Evolutionary conservation across 2,888 invertebrate genomes (phyloP).

Genomic region (Theretra japonica): DNA sequence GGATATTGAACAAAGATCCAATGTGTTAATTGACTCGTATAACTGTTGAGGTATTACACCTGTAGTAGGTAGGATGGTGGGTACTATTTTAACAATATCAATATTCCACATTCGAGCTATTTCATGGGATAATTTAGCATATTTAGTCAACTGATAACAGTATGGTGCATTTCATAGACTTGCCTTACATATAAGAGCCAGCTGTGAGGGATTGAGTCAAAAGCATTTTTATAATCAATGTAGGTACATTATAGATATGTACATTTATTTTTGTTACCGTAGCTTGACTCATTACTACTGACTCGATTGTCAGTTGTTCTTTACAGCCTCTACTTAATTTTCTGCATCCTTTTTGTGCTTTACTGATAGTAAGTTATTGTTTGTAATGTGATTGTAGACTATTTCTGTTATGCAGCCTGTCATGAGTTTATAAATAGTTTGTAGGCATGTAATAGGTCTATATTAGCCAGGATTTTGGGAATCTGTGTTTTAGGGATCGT

Average conservation of each 20-base stretch:
- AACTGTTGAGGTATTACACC: no score
- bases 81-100: no score
- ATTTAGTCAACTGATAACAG: not conserved
- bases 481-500: conserved; percentile 41
- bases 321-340: conserved; percentile 39
- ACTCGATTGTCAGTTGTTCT: conserved; percentile 40
- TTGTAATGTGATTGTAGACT: conserved; percentile 36
- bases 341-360: conserved; percentile 42
- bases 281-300: not conserved
- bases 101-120: no score
- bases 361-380: conserved; percentile 39
- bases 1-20: no score
- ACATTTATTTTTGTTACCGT: no score
- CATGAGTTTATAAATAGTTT: conserved; percentile 44
- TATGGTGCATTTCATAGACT: no score
- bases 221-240: not conserved
- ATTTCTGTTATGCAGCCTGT: conserved; percentile 39
- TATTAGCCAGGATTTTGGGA: conserved; percentile 42
- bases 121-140: no score
- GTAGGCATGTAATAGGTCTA: conserved; percentile 46
- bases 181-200: not conserved
- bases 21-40: no score
- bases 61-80: no score
- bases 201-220: not conserved
- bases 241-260: not conserved